These are phyloP conservation scores for Cyphomyrus discorhynchus DNA, from an alignment of 2,113 vertebrate species.

Conservation along the genomic window DNA sequence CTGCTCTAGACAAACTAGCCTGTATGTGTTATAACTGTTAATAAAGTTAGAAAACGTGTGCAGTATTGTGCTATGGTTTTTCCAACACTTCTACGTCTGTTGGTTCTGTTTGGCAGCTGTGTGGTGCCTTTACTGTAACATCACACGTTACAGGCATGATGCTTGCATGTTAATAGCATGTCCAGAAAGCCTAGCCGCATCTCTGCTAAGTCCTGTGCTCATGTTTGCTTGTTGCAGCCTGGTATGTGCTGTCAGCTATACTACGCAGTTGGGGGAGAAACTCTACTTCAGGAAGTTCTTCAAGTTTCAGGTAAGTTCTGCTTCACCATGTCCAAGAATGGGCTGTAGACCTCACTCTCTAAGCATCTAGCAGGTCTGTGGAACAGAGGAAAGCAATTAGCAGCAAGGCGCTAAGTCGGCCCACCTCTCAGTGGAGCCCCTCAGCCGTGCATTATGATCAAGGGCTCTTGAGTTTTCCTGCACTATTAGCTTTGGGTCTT, in stretches of 20 bases:
- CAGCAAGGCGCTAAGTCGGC: conserved; percentile 6
- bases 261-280: conserved; percentile 88
- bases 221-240: conserved; percentile 63
- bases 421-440: neutral
- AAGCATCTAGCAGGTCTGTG: conserved; percentile 47
- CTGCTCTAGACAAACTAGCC: neutral
- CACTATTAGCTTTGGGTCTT: neutral
- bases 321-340: neutral
- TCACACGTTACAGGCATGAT: neutral
- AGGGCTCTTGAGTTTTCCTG: neutral
- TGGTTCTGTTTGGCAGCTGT: neutral
- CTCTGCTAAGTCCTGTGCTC: neutral
- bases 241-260: conserved; percentile 97
- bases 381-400: conserved; percentile 30
- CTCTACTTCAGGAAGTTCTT: conserved; percentile 99
- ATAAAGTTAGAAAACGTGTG: neutral
- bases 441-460: neutral
- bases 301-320: conserved; percentile 88
- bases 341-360: conserved; percentile 12
- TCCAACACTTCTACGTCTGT: neutral
- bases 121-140: neutral
- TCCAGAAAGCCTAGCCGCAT: neutral
- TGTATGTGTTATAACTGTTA: neutral
- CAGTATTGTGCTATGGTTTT: neutral
- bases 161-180: neutral